These are phyloP conservation scores for Hydrophis major DNA, from an alignment of 2,797 vertebrate species.

Conservation along the genomic window DNA sequence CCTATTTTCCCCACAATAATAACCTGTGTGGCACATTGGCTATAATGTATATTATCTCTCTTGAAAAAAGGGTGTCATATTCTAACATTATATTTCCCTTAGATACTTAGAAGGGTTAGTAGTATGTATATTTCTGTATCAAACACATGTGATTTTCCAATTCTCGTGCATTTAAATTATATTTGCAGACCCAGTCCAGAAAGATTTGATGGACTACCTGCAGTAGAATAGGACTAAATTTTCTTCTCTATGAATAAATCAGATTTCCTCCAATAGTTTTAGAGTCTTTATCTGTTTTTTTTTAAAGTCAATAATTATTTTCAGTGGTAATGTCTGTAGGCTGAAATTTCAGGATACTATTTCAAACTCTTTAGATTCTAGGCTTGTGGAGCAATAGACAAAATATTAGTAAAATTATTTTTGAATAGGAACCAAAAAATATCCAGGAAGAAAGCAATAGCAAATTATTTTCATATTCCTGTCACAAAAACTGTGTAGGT, in stretches of 20 bases:
- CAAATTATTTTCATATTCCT: background rate
- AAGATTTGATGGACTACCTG: background rate
- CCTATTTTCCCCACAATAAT: background rate
- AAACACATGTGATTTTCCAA: background rate
- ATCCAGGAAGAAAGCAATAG: background rate
- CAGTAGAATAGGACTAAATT: background rate
- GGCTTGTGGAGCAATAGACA: background rate
- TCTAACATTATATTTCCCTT: conserved; percentile 8
- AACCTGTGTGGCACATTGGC: background rate
- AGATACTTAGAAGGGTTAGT: conserved; percentile 1
- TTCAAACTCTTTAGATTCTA: background rate
- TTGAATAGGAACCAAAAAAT: background rate
- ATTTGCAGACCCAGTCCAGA: background rate
- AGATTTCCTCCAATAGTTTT: background rate
- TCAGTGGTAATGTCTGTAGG: background rate
- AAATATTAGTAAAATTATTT: background rate
- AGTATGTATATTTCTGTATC: background rate
- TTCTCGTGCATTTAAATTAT: background rate
- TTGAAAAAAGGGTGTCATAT: conserved; percentile 24
- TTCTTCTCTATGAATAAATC: background rate
- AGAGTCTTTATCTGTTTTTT: background rate
- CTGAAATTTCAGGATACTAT: background rate
- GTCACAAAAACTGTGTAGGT: background rate
- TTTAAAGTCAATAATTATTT: background rate
- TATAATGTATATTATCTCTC: background rate